Evolutionary conservation across 2,113 vertebrate species (phyloP).

Genomic region (Muntiacus muntjak): DNA sequence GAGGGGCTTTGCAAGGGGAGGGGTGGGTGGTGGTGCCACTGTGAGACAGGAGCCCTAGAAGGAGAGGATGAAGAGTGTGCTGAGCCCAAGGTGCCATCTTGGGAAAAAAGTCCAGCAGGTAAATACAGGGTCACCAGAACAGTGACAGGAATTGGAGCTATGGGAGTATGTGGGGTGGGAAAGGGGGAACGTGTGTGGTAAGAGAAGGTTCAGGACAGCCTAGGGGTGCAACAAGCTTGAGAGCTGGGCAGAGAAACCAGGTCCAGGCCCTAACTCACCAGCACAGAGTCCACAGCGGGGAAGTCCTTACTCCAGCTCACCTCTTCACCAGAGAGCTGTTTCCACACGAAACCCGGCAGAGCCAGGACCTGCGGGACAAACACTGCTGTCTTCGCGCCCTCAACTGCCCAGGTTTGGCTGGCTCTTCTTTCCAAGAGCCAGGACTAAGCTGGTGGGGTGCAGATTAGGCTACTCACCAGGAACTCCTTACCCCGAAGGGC

Average conservation of each 20-base stretch:
- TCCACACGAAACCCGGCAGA: constrained; percentile 96
- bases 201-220: neutral
- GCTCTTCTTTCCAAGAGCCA: neutral
- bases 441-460: neutral
- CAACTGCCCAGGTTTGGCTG: neutral
- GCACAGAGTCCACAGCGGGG: constrained; percentile 93
- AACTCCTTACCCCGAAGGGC: constrained; percentile 97
- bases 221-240: neutral
- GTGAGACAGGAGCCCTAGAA: neutral
- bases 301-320: constrained; percentile 97
- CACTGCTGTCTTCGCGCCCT: neutral
- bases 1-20: neutral
- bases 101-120: neutral
- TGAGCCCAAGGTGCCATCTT: neutral
- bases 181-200: neutral
- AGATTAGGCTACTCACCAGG: constrained; percentile 83
- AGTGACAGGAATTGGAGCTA: neutral
- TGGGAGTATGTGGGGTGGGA: neutral
- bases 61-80: neutral
- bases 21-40: neutral
- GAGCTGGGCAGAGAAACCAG: neutral
- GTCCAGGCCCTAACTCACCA: constrained; percentile 84
- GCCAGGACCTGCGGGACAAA: constrained; percentile 88
- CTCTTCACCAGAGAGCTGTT: constrained; percentile 93
- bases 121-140: neutral